Base-by-base conservation (phyloP, 2,888 invertebrate genomes). In the Heliconius ethilla region DNA sequence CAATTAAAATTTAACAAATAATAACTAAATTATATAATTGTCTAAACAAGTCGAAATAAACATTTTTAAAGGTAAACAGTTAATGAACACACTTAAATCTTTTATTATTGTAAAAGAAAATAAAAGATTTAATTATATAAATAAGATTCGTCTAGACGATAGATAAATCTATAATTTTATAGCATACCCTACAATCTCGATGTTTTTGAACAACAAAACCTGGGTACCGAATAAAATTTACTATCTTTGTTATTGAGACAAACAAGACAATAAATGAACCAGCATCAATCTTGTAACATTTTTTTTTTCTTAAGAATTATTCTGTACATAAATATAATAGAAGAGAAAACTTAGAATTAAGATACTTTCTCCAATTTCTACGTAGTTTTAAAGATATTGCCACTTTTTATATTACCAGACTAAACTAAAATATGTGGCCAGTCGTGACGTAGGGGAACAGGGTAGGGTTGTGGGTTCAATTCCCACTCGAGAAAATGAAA, bases 161-260 rank as follows among this genome's bases (percentile, higher is more conserved):
- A 37, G 22, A 67, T 37, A 67, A 40, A 40, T 40, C 67, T 67
- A n/a, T 25, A 40, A 40, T 40, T 37, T 67, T n/a, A 67, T 67
- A 25, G 37, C 25, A n/a, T 37, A 13, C n/a, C 40, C 40, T 67
- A 2, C 13, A 25, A 25, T 67, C 40, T 33, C 11, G n/a, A 37
- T 67, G 11, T 67, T 67, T 25, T 67, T 40, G 25, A 40, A 25
- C 22, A n/a, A 67, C 37, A 67, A 67, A 67, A 67, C 37, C 40
- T 67, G 40, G n/a, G 11, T 67, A 40, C 37, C 37, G 11, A 37
- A 67, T 40, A 67, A 67, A 40, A 40, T 67, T n/a, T 6, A 67
- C n/a, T 67, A 37, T n/a, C n/a, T 67, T 40, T 40, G 67, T 40
- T 67, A 67, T 67, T 67, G n/a, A 67, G 67, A 67, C 37, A 25